phyloP scores from a whole-genome alignment of 37 sponge, comb jelly and placozoan genomes.

The Spongilla lacustris region DNA sequence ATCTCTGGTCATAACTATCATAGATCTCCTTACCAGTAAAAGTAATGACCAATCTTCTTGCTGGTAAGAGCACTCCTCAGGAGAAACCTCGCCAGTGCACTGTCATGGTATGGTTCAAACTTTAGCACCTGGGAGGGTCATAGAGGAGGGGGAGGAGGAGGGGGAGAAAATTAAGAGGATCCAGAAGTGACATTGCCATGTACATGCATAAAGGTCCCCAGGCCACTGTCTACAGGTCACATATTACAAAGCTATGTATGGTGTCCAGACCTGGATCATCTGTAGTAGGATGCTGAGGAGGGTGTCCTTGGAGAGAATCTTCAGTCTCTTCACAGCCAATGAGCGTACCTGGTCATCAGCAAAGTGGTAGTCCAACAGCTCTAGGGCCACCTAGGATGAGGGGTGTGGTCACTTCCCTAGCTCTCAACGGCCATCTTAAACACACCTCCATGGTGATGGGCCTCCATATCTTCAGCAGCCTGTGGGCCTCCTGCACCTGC shows the following conservation, averaged over 20 bases:
- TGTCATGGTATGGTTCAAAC: constrained; percentile 93
- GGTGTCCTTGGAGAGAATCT: constrained; percentile 75
- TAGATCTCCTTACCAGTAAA: constrained; percentile 76
- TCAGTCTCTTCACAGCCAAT: constrained; percentile 79
- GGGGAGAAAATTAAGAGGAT: not conserved
- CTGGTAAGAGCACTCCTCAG: constrained; percentile 81
- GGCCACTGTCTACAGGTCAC: no score
- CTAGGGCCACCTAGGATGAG: constrained; percentile 72
- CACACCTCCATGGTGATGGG: constrained; percentile 69
- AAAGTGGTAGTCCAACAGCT: constrained; percentile 89
- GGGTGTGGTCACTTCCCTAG: no score
- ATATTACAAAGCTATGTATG: not conserved
- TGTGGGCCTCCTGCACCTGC: constrained; percentile 59
- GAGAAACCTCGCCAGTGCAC: constrained; percentile 85
- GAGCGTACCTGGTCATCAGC: constrained; percentile 90
- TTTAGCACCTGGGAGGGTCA: constrained; percentile 62
- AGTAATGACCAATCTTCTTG: constrained; percentile 90
- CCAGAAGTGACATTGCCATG: no score
- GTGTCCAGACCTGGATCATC: constrained; percentile 83
- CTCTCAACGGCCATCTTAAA: no score
- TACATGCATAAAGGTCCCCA: not conserved
- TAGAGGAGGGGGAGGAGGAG: no score
- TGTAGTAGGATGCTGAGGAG: constrained; percentile 79
- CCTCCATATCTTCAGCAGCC: constrained; percentile 69
- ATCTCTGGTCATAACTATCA: no score